A percentile compares a stretch with the other conserved stretches of the same genome.
These are phyloP conservation scores for Kryptopterus vitreolus DNA, from an alignment of 2,797 vertebrate species.

Conservation along the genomic window DNA sequence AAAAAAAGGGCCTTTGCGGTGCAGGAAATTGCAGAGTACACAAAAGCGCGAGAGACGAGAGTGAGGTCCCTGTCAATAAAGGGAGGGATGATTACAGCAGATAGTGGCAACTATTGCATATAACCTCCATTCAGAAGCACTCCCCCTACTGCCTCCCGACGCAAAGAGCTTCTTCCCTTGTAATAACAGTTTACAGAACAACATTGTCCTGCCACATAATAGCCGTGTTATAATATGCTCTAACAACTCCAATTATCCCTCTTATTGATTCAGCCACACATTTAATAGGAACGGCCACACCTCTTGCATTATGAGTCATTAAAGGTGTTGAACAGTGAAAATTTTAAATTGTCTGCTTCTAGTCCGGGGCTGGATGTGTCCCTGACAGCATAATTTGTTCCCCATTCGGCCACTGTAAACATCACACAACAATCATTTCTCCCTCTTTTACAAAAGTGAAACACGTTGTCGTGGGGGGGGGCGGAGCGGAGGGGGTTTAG, in stretches of 20 bases:
- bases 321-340: constrained; percentile 97
- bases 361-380: constrained; percentile 84
- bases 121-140: constrained; percentile 76
- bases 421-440: constrained; percentile 87
- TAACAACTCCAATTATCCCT: constrained; percentile 99
- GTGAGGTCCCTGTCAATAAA: constrained; percentile 93
- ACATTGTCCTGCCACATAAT: constrained; percentile 96
- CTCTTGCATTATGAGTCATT: constrained; percentile 96
- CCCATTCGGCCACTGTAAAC: constrained; percentile 92
- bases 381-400: constrained; percentile 94
- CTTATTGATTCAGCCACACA: constrained; percentile 98
- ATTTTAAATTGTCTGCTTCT: constrained; percentile 92
- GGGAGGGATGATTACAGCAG: constrained; percentile 90
- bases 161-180: constrained; percentile 84
- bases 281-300: constrained; percentile 98
- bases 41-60: constrained; percentile 89
- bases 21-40: constrained; percentile 91
- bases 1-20: constrained; percentile 58
- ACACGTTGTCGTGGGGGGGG: constrained; percentile 35
- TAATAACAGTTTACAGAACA: constrained; percentile 97
- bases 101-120: constrained; percentile 88
- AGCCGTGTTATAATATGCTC: constrained; percentile 98
- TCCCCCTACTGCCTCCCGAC: constrained; percentile 44
- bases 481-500: no score
- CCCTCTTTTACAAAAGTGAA: constrained; percentile 70